Evolutionary conservation across 2,888 invertebrate genomes (phyloP), one percentile per base, ranked within the genome.

Genomic region (Diaperis boleti): DNA sequence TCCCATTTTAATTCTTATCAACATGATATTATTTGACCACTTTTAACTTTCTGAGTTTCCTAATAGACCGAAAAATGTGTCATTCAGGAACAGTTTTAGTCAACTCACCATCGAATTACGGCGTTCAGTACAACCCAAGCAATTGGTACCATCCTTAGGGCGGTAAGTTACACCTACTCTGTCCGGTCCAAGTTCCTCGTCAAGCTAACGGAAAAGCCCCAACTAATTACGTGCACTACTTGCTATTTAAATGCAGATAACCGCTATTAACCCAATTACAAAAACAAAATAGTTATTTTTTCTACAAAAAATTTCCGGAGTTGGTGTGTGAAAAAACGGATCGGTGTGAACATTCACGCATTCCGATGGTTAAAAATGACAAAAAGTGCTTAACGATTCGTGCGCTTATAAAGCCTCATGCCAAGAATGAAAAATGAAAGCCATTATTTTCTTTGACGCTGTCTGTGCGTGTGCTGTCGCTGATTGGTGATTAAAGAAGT

Each of bases 71-170:
- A 3, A 15, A 39, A 17, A 11, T 33, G 10, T 39, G 35, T 33
- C n/a, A 33, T 10, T 7, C 10, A 3, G 33, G 10, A 33, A 33
- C 11, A 2, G 11, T 42, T 17, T 20, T 42, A 10, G 39, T 50
- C 31, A 62, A 86, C 91, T 91, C 88, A 91, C 91, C 87, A 88
- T 87, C 75, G 91, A 90, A 82, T 88, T 88, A 81, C 89, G 88
- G 73, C 88, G 87, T 76, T 90, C 88, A 79, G 88, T 85, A 84
- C 90, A 91, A 81, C 89, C 87, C 78, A 91, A 85, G 82, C 90
- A 91, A 83, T 89, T 88, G 76, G 88, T 86, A 71, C 81, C 78
- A 68, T 81, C 81, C 76, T 82, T 83, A 60, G 87, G 85, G 76
- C 87, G 88, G 83, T 89, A 89, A 74, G 89, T 89, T 72, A 89